A percentile compares a stretch with the other conserved stretches of the same genome.
phyloP scores from a whole-genome alignment of 1,140 invertebrate species.

The Lordiphosa clarofinis region DNA sequence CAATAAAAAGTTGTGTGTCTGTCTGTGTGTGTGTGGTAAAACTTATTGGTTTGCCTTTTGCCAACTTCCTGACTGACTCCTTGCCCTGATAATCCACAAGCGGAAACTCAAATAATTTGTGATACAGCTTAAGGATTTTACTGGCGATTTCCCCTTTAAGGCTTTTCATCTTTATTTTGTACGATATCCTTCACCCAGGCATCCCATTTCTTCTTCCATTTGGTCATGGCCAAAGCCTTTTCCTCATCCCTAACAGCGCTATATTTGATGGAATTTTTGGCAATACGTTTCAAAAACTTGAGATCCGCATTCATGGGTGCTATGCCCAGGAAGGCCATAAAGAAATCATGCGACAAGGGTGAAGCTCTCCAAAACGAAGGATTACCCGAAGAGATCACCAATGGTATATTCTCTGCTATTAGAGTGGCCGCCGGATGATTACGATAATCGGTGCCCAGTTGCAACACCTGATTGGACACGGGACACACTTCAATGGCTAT shows the following conservation, averaged over 20 bases:
- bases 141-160: constrained; percentile 24
- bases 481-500: constrained; percentile 91
- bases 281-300: constrained; percentile 87
- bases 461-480: constrained; percentile 88
- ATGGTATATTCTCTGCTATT: constrained; percentile 83
- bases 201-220: constrained; percentile 67
- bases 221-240: constrained; percentile 37
- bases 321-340: constrained; percentile 89
- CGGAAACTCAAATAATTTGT: constrained; percentile 65
- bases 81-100: constrained; percentile 48
- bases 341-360: constrained; percentile 90
- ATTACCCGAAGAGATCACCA: constrained; percentile 85
- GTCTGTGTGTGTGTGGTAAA: constrained; percentile 16
- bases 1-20: constrained; percentile 40
- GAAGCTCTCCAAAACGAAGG: constrained; percentile 87
- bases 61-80: constrained; percentile 11
- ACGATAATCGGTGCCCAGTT: constrained; percentile 86
- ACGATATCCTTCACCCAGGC: constrained; percentile 36
- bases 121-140: constrained; percentile 39
- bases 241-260: constrained; percentile 70
- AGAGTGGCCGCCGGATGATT: constrained; percentile 88
- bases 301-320: constrained; percentile 87
- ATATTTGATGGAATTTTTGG: constrained; percentile 87
- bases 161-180: constrained; percentile 1
- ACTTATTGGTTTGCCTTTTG: constrained; percentile 42